Evolutionary conservation across 53 echinoderm and acorn worm species (phyloP).

Genomic region (Astropecten irregularis): DNA sequence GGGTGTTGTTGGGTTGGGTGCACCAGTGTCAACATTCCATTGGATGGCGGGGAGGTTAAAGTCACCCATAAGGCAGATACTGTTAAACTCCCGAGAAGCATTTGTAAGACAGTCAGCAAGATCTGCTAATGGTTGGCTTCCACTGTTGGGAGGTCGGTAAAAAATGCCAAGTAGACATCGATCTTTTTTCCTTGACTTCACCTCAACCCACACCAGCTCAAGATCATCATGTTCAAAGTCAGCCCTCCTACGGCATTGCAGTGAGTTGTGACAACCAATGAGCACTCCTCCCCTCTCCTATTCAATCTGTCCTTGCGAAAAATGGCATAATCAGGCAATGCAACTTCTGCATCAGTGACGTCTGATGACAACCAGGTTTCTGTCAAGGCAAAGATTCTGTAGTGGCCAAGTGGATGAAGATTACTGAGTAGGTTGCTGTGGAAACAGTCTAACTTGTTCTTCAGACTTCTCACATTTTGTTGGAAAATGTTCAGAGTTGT

Average conservation of each 20-base stretch:
- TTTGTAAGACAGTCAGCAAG: background rate
- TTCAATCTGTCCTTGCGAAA: background rate
- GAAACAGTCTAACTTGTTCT: background rate
- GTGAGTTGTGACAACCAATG: background rate
- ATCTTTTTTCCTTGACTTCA: background rate
- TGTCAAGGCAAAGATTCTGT: background rate
- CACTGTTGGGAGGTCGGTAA: no score
- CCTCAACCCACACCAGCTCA: no score
- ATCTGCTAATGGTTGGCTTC: background rate
- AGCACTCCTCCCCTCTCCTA: background rate
- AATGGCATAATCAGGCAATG: background rate
- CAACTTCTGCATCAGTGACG: background rate
- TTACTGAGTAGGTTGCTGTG: background rate
- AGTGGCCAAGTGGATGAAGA: background rate
- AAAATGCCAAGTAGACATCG: background rate
- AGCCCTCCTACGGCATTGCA: background rate
- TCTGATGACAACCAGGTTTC: background rate
- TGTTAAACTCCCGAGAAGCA: slow-evolving; percentile 1
- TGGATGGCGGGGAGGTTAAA: slow-evolving; percentile 6
- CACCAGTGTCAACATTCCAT: background rate
- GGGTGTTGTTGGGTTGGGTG: background rate
- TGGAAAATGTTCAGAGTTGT: background rate
- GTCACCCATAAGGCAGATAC: slow-evolving; percentile 25
- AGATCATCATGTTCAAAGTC: background rate
- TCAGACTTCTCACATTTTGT: background rate